Evolutionary conservation across 2,113 vertebrate species (phyloP).

Genomic region (Coreoperca whiteheadi): DNA sequence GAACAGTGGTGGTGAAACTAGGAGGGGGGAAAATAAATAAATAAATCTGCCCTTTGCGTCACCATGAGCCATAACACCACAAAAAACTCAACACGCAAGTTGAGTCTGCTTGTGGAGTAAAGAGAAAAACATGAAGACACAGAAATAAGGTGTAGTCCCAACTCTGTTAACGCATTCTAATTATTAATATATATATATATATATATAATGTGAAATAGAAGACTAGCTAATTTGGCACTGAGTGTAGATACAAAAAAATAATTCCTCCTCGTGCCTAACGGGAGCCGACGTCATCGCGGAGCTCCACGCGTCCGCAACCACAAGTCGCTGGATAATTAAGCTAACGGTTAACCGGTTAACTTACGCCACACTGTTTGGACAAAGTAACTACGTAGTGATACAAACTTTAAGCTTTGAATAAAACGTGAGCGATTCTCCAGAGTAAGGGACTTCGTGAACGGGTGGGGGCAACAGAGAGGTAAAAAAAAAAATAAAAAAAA

Average conservation of each 20-base stretch:
- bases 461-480: not conserved
- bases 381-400: not conserved
- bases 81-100: not conserved
- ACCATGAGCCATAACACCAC: not conserved
- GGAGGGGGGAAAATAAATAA: too few relatives aligned
- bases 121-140: not conserved
- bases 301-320: not conserved
- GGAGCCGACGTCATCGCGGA: conserved; percentile 18
- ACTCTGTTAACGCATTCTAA: rapidly evolving
- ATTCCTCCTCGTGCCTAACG: conserved; percentile 49
- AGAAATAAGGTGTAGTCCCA: rapidly evolving
- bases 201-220: not conserved
- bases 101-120: not conserved
- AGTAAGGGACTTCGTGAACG: rapidly evolving
- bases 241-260: not conserved
- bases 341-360: not conserved
- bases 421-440: rapidly evolving
- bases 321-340: not conserved
- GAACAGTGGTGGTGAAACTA: not conserved
- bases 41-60: not conserved
- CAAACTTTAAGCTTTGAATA: not conserved
- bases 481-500: too few relatives aligned
- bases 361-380: not conserved
- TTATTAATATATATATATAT: too few relatives aligned
- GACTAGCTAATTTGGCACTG: not conserved